Base-by-base conservation (phyloP, 2,113 vertebrate genomes). In the Hyperopisus bebe region DNA sequence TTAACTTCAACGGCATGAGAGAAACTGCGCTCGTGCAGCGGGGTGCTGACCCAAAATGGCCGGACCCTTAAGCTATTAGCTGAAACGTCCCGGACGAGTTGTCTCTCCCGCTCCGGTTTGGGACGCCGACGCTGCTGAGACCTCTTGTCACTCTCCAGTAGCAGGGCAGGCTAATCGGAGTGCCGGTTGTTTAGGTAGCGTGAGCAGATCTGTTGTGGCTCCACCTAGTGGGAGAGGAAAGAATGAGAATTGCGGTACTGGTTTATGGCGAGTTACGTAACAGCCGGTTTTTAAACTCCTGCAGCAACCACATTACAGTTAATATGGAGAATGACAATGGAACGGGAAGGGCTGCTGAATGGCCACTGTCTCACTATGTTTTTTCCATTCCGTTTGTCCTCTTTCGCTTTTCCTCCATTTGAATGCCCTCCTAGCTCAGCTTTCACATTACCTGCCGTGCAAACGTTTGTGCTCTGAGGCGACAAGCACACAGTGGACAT, bases 351-450 rank as follows among this genome's bases (percentile, higher is more conserved):
- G 10, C 50, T 47, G n/a, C 47, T 87, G 85, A 11, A 19, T 53
- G 46, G 13, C 50, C 31, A 19, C 15, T 42, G 7, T 85, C 46
- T 85, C 82, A 3, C 88, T 80, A 11, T 1, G 19, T 51, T 82
- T 48, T 1, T 80, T 89, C 90, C 91, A 53, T 89, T 88, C 42
- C 85, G 77, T 27, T 55, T 90, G 44, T 10, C 66, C 86, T 77
- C 3, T 1, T 24, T 11, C 5, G 35, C 1, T 0, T 11, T 51
- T 13, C 11, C 19, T 50, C 89, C 46, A 88, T 27, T 9, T 91
- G 90, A 39, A 27, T 66, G 35, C 9, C n/a, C 80, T 39, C 31
- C 24, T 13, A 21, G n/a, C 47, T 82, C 35, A 35, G 11, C 21
- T 42, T 42, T 6, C 24, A n/a, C 17, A 15, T 55, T 80, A 35